Evolutionary conservation across 2,113 vertebrate genomes (phyloP).

Genomic region (Tauraco erythrolophus): DNA sequence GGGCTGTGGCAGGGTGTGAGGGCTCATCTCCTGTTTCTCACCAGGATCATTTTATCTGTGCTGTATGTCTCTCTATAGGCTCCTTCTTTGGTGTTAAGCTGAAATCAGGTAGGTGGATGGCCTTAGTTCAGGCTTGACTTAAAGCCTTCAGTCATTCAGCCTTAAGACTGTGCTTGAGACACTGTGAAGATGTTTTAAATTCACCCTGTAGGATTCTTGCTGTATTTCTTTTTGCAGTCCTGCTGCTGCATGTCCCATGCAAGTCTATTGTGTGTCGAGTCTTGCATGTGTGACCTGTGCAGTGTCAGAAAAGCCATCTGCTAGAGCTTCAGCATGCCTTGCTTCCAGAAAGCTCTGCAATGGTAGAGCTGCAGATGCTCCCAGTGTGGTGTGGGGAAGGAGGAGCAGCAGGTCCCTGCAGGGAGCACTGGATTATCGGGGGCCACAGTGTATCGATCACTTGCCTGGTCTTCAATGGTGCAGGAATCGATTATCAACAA

Average conservation of each 20-base stretch:
- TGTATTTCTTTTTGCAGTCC: neutral
- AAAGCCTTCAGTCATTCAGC: too few species aligned
- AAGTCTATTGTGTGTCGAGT: accelerated
- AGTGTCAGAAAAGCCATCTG: neutral
- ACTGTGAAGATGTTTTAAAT: neutral
- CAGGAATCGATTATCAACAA: neutral
- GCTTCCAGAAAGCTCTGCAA: neutral
- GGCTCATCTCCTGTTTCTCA: neutral
- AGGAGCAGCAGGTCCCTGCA: neutral
- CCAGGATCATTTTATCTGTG: neutral
- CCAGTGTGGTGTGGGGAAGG: neutral
- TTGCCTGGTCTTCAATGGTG: too few species aligned
- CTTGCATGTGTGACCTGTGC: accelerated
- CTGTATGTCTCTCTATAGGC: neutral
- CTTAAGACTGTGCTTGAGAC: neutral
- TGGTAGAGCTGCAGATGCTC: neutral
- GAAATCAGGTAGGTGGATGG: accelerated
- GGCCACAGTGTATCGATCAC: accelerated
- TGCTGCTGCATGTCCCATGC: neutral
- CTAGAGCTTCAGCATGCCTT: neutral
- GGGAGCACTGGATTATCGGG: neutral
- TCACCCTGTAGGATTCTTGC: neutral
- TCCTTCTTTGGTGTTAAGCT: neutral
- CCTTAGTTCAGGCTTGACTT: neutral
- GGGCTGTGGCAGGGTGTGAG: neutral